Evolutionary conservation across 2,113 vertebrate genomes (phyloP).

Genomic region (Oxygymnocypris stewartii): DNA sequence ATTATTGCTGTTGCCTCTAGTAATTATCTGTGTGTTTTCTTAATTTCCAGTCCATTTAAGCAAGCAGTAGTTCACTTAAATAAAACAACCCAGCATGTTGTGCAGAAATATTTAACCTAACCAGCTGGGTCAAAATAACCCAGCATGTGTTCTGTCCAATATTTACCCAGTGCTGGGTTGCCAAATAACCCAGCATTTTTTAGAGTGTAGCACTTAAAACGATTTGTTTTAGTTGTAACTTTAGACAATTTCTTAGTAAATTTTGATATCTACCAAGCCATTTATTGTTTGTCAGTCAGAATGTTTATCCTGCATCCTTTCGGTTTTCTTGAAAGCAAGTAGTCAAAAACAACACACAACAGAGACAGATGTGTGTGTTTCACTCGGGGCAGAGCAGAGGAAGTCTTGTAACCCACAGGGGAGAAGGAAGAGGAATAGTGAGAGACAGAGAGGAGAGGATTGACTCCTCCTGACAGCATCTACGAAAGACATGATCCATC

Average conservation of each 20-base stretch:
- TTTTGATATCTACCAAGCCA: not conserved
- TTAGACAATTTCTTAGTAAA: not conserved
- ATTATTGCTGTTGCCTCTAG: too few relatives aligned
- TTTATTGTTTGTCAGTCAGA: not conserved
- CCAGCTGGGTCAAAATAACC: too few relatives aligned
- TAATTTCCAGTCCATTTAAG: too few relatives aligned
- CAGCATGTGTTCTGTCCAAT: too few relatives aligned
- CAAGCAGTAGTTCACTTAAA: too few relatives aligned
- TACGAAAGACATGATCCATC: slow-evolving; percentile 31
- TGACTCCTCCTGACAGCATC: not conserved
- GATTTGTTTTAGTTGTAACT: too few relatives aligned
- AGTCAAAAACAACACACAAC: not conserved
- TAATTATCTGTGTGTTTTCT: too few relatives aligned
- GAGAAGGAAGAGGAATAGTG: not conserved
- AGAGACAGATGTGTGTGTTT: not conserved
- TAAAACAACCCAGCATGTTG: too few relatives aligned
- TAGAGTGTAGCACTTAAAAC: too few relatives aligned
- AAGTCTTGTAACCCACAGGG: slow-evolving; percentile 1
- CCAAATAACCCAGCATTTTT: too few relatives aligned
- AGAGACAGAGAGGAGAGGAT: slow-evolving; percentile 6
- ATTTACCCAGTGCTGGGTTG: too few relatives aligned
- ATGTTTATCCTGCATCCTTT: not conserved
- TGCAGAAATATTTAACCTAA: too few relatives aligned
- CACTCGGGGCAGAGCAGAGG: not conserved
- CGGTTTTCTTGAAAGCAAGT: not conserved